Percentiles rank a stretch among this genome's conserved stretches.
phyloP scores from a whole-genome alignment of 2,797 vertebrate species.

The Percopsis omiscomaycus region DNA sequence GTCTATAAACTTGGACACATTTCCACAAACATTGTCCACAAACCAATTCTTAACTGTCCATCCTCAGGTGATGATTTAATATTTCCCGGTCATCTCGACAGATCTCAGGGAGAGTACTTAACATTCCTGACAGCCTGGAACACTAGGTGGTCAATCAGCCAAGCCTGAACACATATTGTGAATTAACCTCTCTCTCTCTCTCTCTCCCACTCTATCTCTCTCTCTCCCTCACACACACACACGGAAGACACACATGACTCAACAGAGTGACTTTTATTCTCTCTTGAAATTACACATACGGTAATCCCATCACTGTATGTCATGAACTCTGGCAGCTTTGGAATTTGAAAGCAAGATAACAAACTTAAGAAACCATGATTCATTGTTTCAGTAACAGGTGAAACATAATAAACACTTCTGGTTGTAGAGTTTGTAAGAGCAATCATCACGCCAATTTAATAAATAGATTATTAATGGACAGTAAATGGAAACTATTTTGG shows the following conservation, averaged over 20 bases:
- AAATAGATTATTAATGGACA: constrained; percentile 16
- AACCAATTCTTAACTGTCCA: too few relatives aligned
- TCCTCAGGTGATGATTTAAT: constrained; percentile 38
- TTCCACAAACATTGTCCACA: too few relatives aligned
- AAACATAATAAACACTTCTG: background rate
- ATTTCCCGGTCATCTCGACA: constrained; percentile 10
- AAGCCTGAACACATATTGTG: constrained; percentile 37
- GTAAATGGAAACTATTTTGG: background rate
- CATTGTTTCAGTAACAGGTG: constrained; percentile 17
- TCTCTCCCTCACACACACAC: background rate
- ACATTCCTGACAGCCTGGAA: constrained; percentile 60
- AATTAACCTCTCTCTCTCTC: background rate
- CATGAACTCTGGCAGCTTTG: background rate
- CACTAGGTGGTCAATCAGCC: constrained; percentile 27
- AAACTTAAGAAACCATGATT: background rate
- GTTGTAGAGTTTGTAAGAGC: background rate
- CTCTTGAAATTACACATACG: background rate
- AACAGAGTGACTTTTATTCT: background rate
- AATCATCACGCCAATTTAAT: constrained; percentile 1
- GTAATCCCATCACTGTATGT: background rate
- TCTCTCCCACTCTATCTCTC: background rate
- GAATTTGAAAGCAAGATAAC: background rate
- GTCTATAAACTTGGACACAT: too few relatives aligned
- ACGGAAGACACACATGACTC: background rate
- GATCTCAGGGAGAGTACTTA: constrained; percentile 36